Percentiles rank a stretch among this genome's conserved stretches.
Conservation (phyloP, 2,113 vertebrate species). For the Pelodiscus sinensis region DNA sequence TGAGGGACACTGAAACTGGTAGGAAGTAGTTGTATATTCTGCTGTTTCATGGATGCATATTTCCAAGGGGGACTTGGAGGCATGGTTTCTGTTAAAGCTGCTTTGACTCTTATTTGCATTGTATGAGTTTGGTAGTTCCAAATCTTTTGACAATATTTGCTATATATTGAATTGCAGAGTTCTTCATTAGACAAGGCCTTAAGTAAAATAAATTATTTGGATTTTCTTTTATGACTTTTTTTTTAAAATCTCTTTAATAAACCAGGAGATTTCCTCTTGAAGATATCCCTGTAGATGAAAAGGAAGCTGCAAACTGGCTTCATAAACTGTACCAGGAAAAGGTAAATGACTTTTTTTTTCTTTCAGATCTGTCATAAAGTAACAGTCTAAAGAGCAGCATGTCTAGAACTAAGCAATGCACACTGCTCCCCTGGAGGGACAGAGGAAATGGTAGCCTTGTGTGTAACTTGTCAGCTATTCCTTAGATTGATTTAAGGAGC, state of each 20-base stretch:
- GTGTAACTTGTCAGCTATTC: background rate
- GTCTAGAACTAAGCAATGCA: background rate
- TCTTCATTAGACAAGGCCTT: background rate
- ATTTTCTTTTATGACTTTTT: conserved; percentile 14
- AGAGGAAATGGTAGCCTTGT: background rate
- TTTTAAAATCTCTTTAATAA: background rate
- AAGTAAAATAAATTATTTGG: conserved; percentile 12
- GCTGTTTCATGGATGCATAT: background rate
- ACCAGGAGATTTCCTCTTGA: conserved; percentile 92
- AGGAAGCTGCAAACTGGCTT: conserved; percentile 93
- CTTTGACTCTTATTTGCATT: background rate
- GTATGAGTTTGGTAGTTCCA: background rate
- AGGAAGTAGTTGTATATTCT: background rate
- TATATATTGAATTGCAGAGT: background rate
- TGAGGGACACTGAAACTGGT: background rate
- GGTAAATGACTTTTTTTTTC: conserved; percentile 75
- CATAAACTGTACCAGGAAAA: conserved; percentile 99
- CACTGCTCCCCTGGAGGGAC: background rate
- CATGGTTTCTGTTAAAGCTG: background rate
- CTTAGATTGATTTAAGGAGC: background rate
- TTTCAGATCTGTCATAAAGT: background rate
- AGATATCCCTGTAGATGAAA: conserved; percentile 92
- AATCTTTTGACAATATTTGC: background rate
- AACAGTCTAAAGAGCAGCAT: background rate
- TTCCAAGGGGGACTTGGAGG: background rate